phyloP scores from a whole-genome alignment of 2,797 vertebrate species.

The Remorina albescens region DNA sequence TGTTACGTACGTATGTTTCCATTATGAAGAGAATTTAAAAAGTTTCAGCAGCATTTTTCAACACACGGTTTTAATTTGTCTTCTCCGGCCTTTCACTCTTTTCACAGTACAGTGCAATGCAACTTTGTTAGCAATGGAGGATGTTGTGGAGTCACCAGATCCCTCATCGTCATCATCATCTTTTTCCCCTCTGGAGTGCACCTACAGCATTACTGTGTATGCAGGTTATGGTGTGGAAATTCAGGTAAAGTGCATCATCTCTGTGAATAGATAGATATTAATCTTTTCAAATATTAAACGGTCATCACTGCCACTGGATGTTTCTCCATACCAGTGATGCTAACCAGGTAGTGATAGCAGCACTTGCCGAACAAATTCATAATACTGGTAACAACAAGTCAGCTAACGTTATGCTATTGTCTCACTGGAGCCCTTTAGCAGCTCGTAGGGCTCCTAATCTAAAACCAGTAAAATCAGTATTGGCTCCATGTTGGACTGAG shows the following conservation, averaged over 20 bases:
- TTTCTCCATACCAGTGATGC: no score
- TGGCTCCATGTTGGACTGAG: no score
- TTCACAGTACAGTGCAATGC: constrained; percentile 91
- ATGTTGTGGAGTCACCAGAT: constrained; percentile 91
- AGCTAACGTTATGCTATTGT: no score
- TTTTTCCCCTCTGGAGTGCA: constrained; percentile 90
- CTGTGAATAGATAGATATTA: neutral
- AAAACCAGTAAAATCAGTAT: no score
- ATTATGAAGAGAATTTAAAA: neutral
- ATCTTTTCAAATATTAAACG: neutral
- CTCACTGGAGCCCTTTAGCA: no score
- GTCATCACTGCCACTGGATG: neutral
- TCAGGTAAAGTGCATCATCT: constrained; percentile 81
- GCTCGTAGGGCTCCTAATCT: no score
- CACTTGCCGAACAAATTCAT: no score
- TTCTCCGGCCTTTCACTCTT: constrained; percentile 11
- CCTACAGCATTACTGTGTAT: constrained; percentile 93
- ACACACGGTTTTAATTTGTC: constrained; percentile 1
- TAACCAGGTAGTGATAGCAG: no score
- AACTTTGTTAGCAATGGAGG: constrained; percentile 90
- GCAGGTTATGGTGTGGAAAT: constrained; percentile 94
- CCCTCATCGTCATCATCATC: constrained; percentile 81
- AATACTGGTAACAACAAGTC: no score
- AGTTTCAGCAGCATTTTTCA: neutral
- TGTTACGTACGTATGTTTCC: neutral